Evolutionary conservation across 1,140 invertebrate genomes (phyloP).

Genomic region (Lepidotrigona ventralis): DNA sequence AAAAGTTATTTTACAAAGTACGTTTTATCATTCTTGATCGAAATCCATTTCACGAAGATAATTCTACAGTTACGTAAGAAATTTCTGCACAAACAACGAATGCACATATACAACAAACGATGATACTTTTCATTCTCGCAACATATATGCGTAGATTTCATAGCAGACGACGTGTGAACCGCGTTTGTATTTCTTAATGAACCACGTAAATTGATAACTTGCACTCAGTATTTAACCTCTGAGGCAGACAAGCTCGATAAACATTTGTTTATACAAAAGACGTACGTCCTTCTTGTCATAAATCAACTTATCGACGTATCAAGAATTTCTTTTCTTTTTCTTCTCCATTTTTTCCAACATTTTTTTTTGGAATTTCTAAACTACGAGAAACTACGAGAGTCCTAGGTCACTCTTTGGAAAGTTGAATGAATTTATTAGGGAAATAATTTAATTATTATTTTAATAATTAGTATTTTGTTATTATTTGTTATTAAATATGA

Average conservation of each 20-base stretch:
- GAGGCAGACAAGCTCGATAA: neutral
- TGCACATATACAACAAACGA: neutral
- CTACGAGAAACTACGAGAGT: too few relatives aligned
- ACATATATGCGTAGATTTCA: neutral
- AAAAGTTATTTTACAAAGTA: too few relatives aligned
- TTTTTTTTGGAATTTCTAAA: too few relatives aligned
- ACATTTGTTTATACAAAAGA: neutral
- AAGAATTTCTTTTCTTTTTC: neutral
- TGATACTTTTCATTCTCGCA: neutral
- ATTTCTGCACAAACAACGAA: neutral
- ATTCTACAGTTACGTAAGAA: neutral
- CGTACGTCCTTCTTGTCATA: neutral
- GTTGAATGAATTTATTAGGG: neutral
- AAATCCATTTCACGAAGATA: too few relatives aligned
- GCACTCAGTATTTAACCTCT: neutral
- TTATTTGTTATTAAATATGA: too few relatives aligned
- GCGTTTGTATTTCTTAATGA: constrained; percentile 10
- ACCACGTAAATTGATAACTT: constrained; percentile 23
- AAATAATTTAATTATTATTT: too few relatives aligned
- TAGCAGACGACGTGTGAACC: neutral
- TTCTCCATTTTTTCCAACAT: too few relatives aligned
- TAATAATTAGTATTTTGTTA: too few relatives aligned
- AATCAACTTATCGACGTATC: neutral
- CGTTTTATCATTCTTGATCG: too few relatives aligned
- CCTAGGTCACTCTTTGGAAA: neutral